Conservation (phyloP, 2,113 vertebrate species). For the Larimichthys polyactis region DNA sequence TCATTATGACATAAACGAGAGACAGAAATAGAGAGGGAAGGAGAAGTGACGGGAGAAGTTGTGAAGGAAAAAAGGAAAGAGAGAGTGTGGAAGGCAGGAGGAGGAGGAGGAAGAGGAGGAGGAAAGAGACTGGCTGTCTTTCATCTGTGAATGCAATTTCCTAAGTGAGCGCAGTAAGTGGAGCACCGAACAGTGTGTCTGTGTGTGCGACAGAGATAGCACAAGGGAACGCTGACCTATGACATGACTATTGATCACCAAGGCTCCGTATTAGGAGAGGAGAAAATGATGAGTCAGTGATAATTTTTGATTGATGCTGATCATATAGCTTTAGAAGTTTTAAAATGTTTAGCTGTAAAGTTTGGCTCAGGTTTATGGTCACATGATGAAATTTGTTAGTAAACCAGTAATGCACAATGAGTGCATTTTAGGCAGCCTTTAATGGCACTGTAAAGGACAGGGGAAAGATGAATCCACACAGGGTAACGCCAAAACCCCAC, state of each 20-base stretch:
- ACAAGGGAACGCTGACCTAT: constrained; percentile 13
- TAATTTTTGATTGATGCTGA: neutral
- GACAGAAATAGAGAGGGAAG: constrained; percentile 9
- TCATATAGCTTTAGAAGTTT: neutral
- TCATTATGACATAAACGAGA: constrained; percentile 16
- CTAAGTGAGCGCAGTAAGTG: constrained; percentile 24
- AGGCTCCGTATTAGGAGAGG: neutral
- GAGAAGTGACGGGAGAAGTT: neutral
- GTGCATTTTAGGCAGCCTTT: neutral
- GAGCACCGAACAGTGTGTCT: neutral
- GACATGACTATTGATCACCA: constrained; percentile 18
- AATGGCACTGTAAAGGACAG: neutral
- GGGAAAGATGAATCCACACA: too few relatives aligned
- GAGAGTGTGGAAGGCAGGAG: neutral
- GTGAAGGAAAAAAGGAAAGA: neutral
- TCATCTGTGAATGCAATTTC: constrained; percentile 36
- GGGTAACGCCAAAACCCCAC: too few relatives aligned
- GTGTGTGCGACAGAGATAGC: neutral
- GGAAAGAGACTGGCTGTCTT: neutral
- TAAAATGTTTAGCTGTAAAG: neutral
- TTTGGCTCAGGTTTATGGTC: neutral
- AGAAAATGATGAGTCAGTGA: constrained; percentile 20
- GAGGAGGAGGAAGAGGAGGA: neutral
- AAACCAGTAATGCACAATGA: neutral
- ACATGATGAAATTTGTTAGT: constrained; percentile 4